Conservation (phyloP, 2,797 vertebrate species). For the Cygnus olor region DNA sequence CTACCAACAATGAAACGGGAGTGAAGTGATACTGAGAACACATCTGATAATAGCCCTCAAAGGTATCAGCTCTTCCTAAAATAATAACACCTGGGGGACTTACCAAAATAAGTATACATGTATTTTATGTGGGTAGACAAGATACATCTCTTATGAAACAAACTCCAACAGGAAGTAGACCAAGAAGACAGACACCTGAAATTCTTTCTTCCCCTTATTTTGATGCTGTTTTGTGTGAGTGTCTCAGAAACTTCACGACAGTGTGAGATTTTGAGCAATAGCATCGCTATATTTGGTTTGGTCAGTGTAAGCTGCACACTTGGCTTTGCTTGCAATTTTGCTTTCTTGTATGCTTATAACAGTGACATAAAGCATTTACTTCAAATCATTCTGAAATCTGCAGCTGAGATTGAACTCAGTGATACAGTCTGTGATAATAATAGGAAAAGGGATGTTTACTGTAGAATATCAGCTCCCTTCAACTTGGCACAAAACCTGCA, state of each 20-base stretch:
- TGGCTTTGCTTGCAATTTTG: background rate
- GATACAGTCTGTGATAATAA: background rate
- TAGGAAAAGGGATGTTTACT: slow-evolving; percentile 53
- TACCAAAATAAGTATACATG: background rate
- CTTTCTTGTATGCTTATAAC: accelerated
- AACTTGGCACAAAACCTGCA: background rate
- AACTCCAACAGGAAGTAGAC: background rate
- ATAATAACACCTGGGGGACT: background rate
- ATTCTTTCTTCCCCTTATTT: background rate
- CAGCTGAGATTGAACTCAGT: slow-evolving; percentile 5
- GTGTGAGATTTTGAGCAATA: background rate
- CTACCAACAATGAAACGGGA: background rate
- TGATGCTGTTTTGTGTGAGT: background rate
- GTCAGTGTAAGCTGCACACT: background rate
- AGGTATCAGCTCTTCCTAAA: background rate
- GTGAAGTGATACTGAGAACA: background rate
- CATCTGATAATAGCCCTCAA: background rate
- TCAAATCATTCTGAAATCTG: slow-evolving; percentile 31
- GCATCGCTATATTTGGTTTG: background rate
- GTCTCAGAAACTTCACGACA: background rate
- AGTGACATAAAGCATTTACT: background rate
- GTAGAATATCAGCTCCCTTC: background rate
- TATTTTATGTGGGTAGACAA: background rate
- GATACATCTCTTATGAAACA: background rate
- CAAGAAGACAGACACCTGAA: background rate